phyloP scores from a whole-genome alignment of 2,888 invertebrate genomes.

The Pseudococcus jackbeardsleyi region DNA sequence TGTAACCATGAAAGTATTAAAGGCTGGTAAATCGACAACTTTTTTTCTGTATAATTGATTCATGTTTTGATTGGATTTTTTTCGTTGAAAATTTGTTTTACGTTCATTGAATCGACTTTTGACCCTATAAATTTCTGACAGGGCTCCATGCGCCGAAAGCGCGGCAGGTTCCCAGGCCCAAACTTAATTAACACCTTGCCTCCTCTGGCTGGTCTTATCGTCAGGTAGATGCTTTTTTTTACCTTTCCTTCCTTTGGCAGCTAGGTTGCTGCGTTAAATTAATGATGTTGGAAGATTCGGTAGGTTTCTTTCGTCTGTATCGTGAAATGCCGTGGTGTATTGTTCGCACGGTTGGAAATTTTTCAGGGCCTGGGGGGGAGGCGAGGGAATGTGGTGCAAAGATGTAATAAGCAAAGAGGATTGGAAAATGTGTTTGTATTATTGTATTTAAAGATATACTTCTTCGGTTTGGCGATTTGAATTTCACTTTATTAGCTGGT shows the following conservation, averaged over 20 bases:
- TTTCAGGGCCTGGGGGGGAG: neutral
- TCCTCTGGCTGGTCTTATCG: slow-evolving; percentile 47
- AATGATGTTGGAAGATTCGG: slow-evolving; percentile 54
- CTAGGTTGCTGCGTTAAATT: slow-evolving; percentile 43
- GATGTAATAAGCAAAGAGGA: neutral
- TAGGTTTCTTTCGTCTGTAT: slow-evolving; percentile 32
- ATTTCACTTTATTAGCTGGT: no score
- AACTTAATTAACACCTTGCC: slow-evolving; percentile 65
- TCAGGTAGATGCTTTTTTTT: slow-evolving; percentile 45
- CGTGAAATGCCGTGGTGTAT: neutral
- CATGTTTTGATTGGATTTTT: no score
- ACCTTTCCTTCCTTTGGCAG: neutral
- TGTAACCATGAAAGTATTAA: no score
- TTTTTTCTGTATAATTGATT: no score
- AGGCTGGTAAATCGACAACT: no score
- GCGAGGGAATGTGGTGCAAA: neutral
- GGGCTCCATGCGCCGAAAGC: slow-evolving; percentile 64
- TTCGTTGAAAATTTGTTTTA: no score
- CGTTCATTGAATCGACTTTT: no score
- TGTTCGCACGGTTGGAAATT: slow-evolving; percentile 21
- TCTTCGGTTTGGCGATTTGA: no score
- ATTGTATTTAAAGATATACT: no score
- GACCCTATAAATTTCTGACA: slow-evolving; percentile 64
- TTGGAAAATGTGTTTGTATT: neutral
- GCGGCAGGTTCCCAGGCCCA: slow-evolving; percentile 65